phyloP scores from a whole-genome alignment of 2,888 invertebrate genomes.

The Tipula helvola region DNA sequence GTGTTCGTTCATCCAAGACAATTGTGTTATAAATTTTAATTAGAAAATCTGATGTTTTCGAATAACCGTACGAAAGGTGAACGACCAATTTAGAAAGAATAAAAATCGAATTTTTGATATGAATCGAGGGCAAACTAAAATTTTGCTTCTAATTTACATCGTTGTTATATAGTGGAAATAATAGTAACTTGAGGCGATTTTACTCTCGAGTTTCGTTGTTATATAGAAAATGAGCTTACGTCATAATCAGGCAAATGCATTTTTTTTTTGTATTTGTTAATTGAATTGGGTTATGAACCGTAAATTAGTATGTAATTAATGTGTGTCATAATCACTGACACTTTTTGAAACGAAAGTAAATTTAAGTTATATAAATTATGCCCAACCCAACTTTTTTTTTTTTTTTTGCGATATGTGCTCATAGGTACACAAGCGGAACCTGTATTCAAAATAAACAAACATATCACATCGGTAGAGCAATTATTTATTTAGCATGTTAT shows the following conservation, averaged over 20 bases:
- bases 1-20: not conserved
- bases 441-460: not conserved
- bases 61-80: not conserved
- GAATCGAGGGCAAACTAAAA: not conserved
- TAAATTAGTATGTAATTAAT: not conserved
- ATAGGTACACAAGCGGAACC: not conserved
- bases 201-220: not conserved
- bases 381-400: too few species aligned
- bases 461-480: not conserved
- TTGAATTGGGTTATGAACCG: not conserved
- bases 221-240: not conserved
- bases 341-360: not conserved
- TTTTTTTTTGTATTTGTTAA: not conserved
- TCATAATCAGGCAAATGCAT: not conserved
- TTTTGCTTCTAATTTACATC: not conserved
- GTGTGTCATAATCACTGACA: not conserved
- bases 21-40: not conserved
- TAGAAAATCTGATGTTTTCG: not conserved
- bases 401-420: too few species aligned
- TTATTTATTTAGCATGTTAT: not conserved
- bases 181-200: not conserved
- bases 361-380: not conserved
- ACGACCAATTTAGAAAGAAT: not conserved
- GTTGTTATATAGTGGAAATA: not conserved
- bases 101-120: not conserved